These are phyloP conservation scores for Ardeotis arabs DNA, from an alignment of 2,113 vertebrate genomes.

Conservation along the genomic window DNA sequence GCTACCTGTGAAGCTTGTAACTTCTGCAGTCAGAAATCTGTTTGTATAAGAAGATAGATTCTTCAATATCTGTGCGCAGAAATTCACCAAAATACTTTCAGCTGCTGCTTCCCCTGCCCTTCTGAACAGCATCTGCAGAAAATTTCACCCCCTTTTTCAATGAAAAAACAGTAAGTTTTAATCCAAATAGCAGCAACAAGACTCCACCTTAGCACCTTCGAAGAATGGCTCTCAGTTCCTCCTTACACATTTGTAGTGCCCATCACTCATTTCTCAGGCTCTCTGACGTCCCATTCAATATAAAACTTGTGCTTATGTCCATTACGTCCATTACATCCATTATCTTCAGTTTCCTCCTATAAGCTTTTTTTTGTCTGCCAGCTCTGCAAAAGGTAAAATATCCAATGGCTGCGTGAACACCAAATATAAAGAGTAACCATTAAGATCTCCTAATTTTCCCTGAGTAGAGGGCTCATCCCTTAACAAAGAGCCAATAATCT, in stretches of 20 bases:
- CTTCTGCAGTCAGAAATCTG: not conserved
- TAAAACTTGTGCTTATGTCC: not conserved
- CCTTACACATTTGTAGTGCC: accelerated
- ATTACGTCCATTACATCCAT: not conserved
- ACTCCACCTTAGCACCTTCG: not conserved
- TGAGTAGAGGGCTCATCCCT: not conserved
- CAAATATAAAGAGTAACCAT: not conserved
- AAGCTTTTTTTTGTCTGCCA: not conserved
- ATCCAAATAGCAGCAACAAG: not conserved
- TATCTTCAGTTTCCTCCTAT: not conserved
- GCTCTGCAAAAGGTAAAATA: not conserved
- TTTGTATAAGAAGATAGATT: not conserved
- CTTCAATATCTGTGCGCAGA: not conserved
- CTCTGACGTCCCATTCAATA: not conserved
- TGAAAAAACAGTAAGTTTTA: not conserved
- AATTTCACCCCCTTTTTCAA: not conserved
- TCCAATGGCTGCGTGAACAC: not conserved
- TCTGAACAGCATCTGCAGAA: not conserved
- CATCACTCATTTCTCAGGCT: not conserved
- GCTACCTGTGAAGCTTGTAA: not conserved
- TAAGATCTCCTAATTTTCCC: not conserved
- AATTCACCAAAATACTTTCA: not conserved
- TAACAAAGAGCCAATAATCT: not conserved
- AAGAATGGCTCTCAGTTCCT: not conserved
- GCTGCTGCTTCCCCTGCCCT: not conserved